These are phyloP conservation scores for Malthinus flaveolus DNA, from an alignment of 2,888 invertebrate genomes.

Conservation along the genomic window DNA sequence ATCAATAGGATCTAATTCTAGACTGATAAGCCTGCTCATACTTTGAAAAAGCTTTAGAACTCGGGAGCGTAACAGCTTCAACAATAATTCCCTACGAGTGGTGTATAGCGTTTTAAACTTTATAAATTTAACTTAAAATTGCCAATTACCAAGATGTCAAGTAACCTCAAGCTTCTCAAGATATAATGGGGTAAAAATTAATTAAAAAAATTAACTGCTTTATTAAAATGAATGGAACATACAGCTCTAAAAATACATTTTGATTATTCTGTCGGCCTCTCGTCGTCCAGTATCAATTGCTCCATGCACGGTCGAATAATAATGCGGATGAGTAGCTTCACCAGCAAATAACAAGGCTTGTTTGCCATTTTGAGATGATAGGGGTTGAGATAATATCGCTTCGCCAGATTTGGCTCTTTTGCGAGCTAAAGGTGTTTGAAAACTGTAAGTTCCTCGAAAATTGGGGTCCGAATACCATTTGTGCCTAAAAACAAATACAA, in stretches of 20 bases:
- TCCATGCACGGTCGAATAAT: constrained; percentile 55
- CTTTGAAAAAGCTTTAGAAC: too few relatives aligned
- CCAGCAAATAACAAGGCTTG: constrained; percentile 58
- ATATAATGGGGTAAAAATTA: too few relatives aligned
- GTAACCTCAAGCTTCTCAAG: too few relatives aligned
- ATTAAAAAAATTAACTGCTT: too few relatives aligned
- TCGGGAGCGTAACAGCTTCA: too few relatives aligned
- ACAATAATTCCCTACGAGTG: too few relatives aligned
- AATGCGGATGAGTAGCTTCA: constrained; percentile 54
- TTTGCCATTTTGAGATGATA: constrained; percentile 3
- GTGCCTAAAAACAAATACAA: constrained; percentile 56
- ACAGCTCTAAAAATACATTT: not conserved
- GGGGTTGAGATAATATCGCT: constrained; percentile 21
- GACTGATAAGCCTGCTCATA: too few relatives aligned
- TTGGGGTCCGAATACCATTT: constrained; percentile 68
- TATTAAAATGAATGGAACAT: too few relatives aligned
- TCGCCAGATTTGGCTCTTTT: constrained; percentile 9
- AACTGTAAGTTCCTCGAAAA: constrained; percentile 52
- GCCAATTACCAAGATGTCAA: too few relatives aligned
- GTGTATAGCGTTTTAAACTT: too few relatives aligned
- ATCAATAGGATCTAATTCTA: too few relatives aligned
- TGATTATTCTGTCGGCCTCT: constrained; percentile 47
- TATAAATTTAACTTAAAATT: too few relatives aligned
- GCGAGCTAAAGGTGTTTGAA: constrained; percentile 27
- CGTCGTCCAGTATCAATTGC: constrained; percentile 54